Conservation (phyloP, 2,797 vertebrate species). For the Lagorchestes hirsutus region DNA sequence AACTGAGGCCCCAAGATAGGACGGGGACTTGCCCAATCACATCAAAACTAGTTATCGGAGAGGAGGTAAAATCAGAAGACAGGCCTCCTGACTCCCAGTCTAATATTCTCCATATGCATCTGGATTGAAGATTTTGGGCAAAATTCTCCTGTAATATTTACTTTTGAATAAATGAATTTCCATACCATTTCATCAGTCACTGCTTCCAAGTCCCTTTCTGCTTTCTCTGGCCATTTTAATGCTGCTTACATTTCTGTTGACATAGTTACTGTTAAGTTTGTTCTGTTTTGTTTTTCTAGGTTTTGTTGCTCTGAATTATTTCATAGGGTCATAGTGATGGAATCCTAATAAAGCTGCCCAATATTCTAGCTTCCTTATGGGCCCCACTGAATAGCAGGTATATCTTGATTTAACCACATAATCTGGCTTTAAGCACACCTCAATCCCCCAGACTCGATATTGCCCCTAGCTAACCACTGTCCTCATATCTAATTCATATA, state of each 20-base stretch:
- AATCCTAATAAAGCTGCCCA: too few species aligned
- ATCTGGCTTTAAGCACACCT: too few species aligned
- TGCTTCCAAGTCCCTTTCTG: background rate
- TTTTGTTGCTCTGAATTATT: background rate
- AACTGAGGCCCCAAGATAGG: background rate
- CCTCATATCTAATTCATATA: too few species aligned
- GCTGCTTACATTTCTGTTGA: background rate
- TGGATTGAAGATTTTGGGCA: background rate
- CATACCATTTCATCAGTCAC: background rate
- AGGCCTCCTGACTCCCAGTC: background rate
- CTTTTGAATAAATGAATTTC: background rate
- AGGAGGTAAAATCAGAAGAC: background rate
- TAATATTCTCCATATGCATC: background rate
- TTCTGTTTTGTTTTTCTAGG: background rate
- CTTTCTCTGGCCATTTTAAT: background rate
- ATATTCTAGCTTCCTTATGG: too few species aligned
- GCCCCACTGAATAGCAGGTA: too few species aligned
- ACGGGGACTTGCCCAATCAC: background rate
- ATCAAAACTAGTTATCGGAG: background rate
- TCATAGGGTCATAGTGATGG: background rate
- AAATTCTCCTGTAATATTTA: background rate
- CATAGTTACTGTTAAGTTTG: background rate
- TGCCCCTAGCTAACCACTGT: too few species aligned
- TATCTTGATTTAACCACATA: too few species aligned
- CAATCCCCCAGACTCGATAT: too few species aligned